phyloP scores from a whole-genome alignment of 2,797 vertebrate species.

The Xiphorhynchus erythropygius region DNA sequence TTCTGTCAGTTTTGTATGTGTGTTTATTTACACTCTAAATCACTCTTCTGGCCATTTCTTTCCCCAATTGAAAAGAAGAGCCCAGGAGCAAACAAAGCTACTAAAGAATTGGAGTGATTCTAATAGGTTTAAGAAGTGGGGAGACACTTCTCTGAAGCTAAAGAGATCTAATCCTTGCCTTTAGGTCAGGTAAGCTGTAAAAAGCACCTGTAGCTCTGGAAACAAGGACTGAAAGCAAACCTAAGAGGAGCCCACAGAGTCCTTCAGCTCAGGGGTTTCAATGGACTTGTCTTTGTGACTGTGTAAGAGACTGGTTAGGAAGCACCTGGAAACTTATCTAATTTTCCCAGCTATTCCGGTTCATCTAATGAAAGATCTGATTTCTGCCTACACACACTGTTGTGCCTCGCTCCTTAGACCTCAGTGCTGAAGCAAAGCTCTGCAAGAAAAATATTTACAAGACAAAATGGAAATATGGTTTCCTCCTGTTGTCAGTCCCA shows the following conservation, averaged over 20 bases:
- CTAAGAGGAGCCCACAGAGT: neutral
- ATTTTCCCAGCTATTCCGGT: constrained; percentile 29
- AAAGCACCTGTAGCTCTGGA: neutral
- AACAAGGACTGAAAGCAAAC: neutral
- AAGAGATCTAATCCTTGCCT: neutral
- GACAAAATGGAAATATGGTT: constrained; percentile 14
- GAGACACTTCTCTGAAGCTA: neutral
- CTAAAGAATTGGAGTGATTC: neutral
- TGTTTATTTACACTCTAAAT: neutral
- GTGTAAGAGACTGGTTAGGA: neutral
- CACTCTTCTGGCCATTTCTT: neutral
- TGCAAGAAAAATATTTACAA: constrained; percentile 7
- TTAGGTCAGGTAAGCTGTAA: neutral
- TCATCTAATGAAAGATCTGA: neutral
- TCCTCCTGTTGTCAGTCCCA: neutral
- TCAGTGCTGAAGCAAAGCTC: neutral
- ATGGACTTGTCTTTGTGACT: neutral
- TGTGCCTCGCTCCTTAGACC: neutral
- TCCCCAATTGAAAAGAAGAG: neutral
- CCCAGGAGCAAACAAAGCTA: neutral
- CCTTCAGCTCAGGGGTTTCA: neutral
- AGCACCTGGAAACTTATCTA: constrained; percentile 33
- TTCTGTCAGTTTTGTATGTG: neutral
- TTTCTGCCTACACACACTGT: neutral
- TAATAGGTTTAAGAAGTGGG: neutral